Percentiles rank a stretch among this genome's conserved stretches.
Conservation (phyloP, 2,797 vertebrate species). For the Hoplostethus mediterraneus region DNA sequence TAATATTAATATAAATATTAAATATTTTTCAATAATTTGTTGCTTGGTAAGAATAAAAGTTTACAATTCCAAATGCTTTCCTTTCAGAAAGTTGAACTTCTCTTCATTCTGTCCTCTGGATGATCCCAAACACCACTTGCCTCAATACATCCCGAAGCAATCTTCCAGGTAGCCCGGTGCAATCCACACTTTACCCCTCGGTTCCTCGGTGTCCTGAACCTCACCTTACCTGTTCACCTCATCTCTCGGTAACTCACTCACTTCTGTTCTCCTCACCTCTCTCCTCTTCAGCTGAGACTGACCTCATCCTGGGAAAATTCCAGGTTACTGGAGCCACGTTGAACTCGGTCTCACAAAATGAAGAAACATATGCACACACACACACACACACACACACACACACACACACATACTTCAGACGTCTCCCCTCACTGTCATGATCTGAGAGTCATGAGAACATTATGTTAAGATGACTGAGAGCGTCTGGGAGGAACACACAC, state of each 20-base stretch:
- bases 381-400: too few relatives aligned
- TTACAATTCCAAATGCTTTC: conserved; percentile 4
- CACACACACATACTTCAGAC: not conserved
- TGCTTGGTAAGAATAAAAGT: not conserved
- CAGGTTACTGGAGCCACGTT: conserved; percentile 9
- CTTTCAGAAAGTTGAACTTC: conserved; percentile 6
- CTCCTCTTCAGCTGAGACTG: conserved; percentile 15
- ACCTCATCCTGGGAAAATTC: conserved; percentile 1
- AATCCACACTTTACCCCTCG: conserved; percentile 18
- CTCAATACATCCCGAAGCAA: conserved; percentile 35
- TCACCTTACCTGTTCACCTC: conserved; percentile 61
- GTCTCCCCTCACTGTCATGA: not conserved
- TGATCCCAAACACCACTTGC: conserved; percentile 12
- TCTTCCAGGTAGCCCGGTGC: conserved; percentile 29
- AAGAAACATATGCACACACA: too few relatives aligned
- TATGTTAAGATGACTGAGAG: not conserved
- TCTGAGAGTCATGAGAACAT: too few relatives aligned
- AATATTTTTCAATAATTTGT: conserved; percentile 14
- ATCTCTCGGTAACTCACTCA: conserved; percentile 52
- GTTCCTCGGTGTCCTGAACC: conserved; percentile 39
- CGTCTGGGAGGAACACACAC: not conserved
- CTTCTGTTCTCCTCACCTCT: conserved; percentile 26
- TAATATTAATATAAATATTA: too few relatives aligned
- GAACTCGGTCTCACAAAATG: conserved; percentile 17
- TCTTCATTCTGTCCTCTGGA: conserved; percentile 38